phyloP scores from a whole-genome alignment of 2,797 vertebrate species.

The Mus spretus region DNA sequence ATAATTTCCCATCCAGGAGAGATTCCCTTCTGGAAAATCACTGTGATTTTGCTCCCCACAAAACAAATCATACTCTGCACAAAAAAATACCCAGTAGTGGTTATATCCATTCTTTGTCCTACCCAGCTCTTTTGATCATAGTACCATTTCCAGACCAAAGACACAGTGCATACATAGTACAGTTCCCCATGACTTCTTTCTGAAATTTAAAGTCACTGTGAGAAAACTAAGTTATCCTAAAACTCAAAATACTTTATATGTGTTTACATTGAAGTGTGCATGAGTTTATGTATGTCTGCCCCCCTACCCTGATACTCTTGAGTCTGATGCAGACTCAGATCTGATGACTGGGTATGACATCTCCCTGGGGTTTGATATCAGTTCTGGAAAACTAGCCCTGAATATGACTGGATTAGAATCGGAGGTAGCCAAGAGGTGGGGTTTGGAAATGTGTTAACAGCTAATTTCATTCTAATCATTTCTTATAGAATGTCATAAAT shows the following conservation, averaged over 20 bases:
- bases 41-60: conserved; percentile 25
- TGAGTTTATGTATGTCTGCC: background rate
- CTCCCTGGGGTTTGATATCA: too few relatives aligned
- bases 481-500: background rate
- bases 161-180: too few relatives aligned
- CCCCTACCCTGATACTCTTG: background rate
- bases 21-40: conserved; percentile 59
- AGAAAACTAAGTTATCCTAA: background rate
- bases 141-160: background rate
- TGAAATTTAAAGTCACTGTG: background rate
- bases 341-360: too few relatives aligned
- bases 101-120: background rate
- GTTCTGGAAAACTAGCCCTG: background rate
- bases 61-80: background rate
- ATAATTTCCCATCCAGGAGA: conserved; percentile 7
- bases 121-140: too few relatives aligned
- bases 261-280: background rate
- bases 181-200: background rate
- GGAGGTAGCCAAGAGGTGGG: accelerated
- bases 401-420: background rate
- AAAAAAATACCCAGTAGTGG: background rate
- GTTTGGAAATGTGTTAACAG: background rate
- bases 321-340: background rate
- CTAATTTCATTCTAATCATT: background rate
- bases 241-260: background rate